Base-by-base conservation (phyloP, 2,113 vertebrate genomes). In the Syrrhaptes paradoxus region DNA sequence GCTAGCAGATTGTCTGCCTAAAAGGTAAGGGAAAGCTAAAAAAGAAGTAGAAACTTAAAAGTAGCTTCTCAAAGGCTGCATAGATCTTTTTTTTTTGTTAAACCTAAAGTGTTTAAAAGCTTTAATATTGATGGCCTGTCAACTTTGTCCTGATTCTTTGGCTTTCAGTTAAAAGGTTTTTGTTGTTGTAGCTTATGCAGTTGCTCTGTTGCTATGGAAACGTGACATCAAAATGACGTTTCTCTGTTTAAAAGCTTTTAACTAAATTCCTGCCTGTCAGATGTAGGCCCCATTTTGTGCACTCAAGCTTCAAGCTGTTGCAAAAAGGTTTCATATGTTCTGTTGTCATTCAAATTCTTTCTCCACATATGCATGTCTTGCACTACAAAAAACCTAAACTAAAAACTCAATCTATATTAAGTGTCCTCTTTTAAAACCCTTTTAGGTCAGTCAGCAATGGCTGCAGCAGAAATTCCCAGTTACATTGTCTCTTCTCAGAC, bases 161-260 rank as follows among this genome's bases (percentile, higher is more conserved):
- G 98, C 99, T 99, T 99, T 99, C 99, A 99, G 98, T 99, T 99
- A 99, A 99, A 99, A 99, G 99, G 99, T 99, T 99, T 99, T 99
- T 99, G 98, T 99, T 98, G 98, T 98, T 98, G 98, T 98, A 98
- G 98, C 98, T 98, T 98, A 98, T 98, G 98, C 98, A 98, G 98
- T 98, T 98, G 98, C 98, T 98, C 98, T 96, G 99, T 99, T 99
- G 98, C 99, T 99, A 98, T 97, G 99, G 99, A 98, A 99, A 99
- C 99, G 98, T 99, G 99, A 99, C 99, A 99, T 99, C 99, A 99
- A 98, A 92, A 98, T 99, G 99, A 99, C 99, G 99, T 99, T 98
- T 97, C 98, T 98, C 98, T 98, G 98, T 99, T 99, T 99, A 99
- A 99, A 99, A 99, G 99, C 99, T 99, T 99, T 99, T 99, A 99